Conservation (phyloP, 2,888 invertebrate species). For the Yponomeuta plumbellus region DNA sequence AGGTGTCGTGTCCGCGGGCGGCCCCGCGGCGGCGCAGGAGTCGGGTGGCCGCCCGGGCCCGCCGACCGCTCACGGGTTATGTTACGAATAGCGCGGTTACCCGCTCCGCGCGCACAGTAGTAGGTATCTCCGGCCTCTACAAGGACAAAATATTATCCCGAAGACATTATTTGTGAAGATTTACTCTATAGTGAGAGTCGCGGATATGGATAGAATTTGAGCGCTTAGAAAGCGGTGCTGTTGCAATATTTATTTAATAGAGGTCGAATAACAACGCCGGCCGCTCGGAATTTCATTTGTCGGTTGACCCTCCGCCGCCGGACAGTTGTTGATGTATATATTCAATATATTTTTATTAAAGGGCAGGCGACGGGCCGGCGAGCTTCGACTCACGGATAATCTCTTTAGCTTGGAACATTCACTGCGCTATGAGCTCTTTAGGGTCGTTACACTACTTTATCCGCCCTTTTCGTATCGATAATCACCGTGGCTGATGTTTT, state of each 20-base stretch:
- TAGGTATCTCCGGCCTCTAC: neutral
- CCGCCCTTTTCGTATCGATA: neutral
- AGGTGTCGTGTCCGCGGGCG: neutral
- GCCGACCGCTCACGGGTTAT: neutral
- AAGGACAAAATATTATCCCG: neutral
- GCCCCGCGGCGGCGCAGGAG: neutral
- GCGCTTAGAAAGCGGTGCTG: neutral
- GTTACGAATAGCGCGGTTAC: neutral
- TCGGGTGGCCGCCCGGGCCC: neutral
- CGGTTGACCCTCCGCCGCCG: neutral
- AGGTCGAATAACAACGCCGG: neutral
- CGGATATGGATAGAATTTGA: neutral
- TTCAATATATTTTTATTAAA: constrained; percentile 2
- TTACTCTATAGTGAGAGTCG: neutral
- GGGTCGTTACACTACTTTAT: neutral
- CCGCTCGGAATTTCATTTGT: neutral
- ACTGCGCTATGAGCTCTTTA: neutral
- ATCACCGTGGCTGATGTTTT: neutral
- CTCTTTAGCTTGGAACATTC: neutral
- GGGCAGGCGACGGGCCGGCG: neutral
- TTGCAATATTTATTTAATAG: constrained; percentile 1
- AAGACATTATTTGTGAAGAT: neutral
- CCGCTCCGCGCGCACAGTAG: neutral
- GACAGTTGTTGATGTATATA: neutral
- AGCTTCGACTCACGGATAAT: neutral